Conservation (phyloP, 2,888 invertebrate species). For the Cepaea hortensis region DNA sequence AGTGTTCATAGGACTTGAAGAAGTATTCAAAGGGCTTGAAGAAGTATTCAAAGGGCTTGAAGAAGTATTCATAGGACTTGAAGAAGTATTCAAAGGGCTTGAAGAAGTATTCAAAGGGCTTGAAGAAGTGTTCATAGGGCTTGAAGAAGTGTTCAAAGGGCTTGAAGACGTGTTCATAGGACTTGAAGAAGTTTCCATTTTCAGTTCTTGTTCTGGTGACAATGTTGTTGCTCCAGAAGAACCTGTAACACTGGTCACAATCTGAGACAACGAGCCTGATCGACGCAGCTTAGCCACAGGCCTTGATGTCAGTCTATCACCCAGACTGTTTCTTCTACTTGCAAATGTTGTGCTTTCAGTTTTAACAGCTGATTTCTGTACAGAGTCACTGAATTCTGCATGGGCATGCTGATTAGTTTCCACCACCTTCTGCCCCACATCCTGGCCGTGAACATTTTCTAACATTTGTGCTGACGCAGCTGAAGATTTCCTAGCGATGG, state of each 20-base stretch:
- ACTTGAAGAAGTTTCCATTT: not conserved
- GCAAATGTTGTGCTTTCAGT: not conserved
- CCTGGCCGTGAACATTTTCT: not conserved
- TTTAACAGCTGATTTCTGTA: not conserved
- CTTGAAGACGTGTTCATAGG: no score
- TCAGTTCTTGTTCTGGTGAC: not conserved
- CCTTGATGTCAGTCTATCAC: not conserved
- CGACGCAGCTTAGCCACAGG: not conserved
- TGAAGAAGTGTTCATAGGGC: not conserved
- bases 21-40: no score
- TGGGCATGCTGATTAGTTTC: not conserved
- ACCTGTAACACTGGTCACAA: not conserved
- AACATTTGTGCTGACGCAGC: not conserved
- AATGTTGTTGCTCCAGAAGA: not conserved
- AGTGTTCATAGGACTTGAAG: not conserved
- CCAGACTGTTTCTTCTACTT: not conserved
- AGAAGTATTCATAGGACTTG: not conserved
- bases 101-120: no score
- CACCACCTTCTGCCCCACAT: no score
- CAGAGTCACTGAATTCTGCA: not conserved
- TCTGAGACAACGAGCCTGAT: conserved; percentile 9
- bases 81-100: no score
- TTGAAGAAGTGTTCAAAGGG: not conserved
- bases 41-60: no score
- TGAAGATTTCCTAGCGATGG: conserved; percentile 11